Percentiles rank a stretch among this genome's conserved stretches.
phyloP scores from a whole-genome alignment of 2,797 vertebrate species.

The Denticeps clupeoides region DNA sequence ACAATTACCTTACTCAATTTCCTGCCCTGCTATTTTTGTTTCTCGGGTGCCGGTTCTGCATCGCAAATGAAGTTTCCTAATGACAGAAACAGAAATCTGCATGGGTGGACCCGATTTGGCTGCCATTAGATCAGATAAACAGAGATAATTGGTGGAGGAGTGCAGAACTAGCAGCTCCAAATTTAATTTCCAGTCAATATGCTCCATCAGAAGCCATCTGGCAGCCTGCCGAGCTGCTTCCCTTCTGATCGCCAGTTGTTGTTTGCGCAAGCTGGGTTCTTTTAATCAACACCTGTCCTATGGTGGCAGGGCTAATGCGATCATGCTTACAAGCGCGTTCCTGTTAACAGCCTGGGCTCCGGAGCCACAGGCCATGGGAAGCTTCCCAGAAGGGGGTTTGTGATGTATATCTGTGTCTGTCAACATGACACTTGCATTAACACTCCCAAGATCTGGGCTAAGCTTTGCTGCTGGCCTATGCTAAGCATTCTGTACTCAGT shows the following conservation, averaged over 20 bases:
- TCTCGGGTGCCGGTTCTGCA: too few relatives aligned
- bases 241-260: slow-evolving; percentile 52
- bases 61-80: too few relatives aligned
- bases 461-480: slow-evolving; percentile 16
- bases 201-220: slow-evolving; percentile 54
- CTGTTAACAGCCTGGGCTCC: slow-evolving; percentile 51
- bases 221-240: slow-evolving; percentile 27
- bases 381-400: slow-evolving; percentile 44
- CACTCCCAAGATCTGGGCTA: slow-evolving; percentile 59
- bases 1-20: too few relatives aligned
- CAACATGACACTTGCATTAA: slow-evolving; percentile 57
- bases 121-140: slow-evolving; percentile 30
- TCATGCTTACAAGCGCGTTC: slow-evolving; percentile 52
- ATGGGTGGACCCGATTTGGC: not conserved
- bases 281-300: slow-evolving; percentile 74
- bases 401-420: slow-evolving; percentile 56
- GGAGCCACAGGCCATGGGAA: slow-evolving; percentile 42
- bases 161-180: slow-evolving; percentile 38
- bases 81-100: not conserved
- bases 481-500: too few relatives aligned
- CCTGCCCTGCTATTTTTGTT: too few relatives aligned
- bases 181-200: slow-evolving; percentile 61
- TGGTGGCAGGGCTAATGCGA: slow-evolving; percentile 60
- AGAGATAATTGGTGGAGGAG: slow-evolving; percentile 29
- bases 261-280: slow-evolving; percentile 49